Percentiles rank a stretch among this genome's conserved stretches.
These are phyloP conservation scores for Papilio elwesi DNA, from an alignment of 2,888 invertebrate species.

Conservation along the genomic window DNA sequence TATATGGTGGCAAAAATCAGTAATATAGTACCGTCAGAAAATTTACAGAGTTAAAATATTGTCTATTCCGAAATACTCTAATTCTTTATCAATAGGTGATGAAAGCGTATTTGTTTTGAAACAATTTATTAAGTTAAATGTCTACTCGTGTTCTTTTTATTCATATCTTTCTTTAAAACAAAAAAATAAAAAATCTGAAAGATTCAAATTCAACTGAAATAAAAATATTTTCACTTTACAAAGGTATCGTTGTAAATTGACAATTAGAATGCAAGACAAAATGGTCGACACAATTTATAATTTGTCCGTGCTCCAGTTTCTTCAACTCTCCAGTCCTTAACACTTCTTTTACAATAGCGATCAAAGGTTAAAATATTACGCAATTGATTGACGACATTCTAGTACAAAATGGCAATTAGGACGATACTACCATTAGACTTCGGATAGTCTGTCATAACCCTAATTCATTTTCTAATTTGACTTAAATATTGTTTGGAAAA, in stretches of 20 bases:
- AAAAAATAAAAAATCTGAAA: neutral
- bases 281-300: slow-evolving; percentile 35
- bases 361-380: slow-evolving; percentile 39
- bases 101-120: no score
- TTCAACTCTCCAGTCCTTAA: slow-evolving; percentile 20
- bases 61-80: no score
- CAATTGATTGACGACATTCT: slow-evolving; percentile 34
- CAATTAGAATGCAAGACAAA: slow-evolving; percentile 20
- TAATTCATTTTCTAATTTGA: slow-evolving; percentile 35
- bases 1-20: no score
- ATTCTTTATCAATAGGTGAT: no score
- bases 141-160: neutral
- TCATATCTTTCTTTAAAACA: neutral
- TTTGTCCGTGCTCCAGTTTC: slow-evolving; percentile 44
- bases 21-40: no score
- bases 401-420: slow-evolving; percentile 35
- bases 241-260: neutral
- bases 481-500: neutral
- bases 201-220: slow-evolving; percentile 5
- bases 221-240: neutral
- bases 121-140: no score
- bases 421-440: slow-evolving; percentile 20
- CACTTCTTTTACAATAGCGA: slow-evolving; percentile 37
- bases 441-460: slow-evolving; percentile 9
- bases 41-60: no score